Conservation (phyloP, 2,888 invertebrate genomes). For the Drosophila limbata region DNA sequence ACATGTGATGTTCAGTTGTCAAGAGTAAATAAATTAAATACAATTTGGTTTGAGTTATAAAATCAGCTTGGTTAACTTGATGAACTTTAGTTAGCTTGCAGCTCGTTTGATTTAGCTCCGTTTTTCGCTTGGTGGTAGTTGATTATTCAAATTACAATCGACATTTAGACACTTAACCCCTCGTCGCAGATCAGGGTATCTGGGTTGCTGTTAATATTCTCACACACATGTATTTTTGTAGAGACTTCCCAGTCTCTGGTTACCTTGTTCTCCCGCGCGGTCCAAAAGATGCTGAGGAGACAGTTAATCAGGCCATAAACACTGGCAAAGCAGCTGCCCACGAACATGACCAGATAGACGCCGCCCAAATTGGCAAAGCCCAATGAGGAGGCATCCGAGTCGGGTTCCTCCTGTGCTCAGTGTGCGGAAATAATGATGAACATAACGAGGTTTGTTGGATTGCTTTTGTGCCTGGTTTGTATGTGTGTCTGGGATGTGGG, state of each 20-base stretch:
- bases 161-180: conserved; percentile 32
- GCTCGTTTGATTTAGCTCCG: conserved; percentile 20
- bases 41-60: neutral
- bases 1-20: neutral
- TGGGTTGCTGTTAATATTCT: conserved; percentile 37
- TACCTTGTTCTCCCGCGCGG: conserved; percentile 83
- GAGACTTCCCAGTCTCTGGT: conserved; percentile 24
- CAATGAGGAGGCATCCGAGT: conserved; percentile 86
- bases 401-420: conserved; percentile 63
- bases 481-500: conserved; percentile 42
- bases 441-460: conserved; percentile 20
- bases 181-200: conserved; percentile 1
- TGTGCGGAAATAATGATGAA: conserved; percentile 44
- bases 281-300: conserved; percentile 79
- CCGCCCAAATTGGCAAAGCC: conserved; percentile 89
- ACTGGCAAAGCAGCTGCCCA: conserved; percentile 85
- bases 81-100: conserved; percentile 21
- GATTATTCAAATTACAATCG: conserved; percentile 45
- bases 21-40: neutral
- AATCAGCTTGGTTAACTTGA: conserved; percentile 10
- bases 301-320: conserved; percentile 83
- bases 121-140: conserved; percentile 31
- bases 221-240: conserved; percentile 4
- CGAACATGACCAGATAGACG: conserved; percentile 88
- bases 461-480: conserved; percentile 21